These are phyloP conservation scores for Eciton burchellii DNA, from an alignment of 1,140 invertebrate genomes.

Conservation along the genomic window DNA sequence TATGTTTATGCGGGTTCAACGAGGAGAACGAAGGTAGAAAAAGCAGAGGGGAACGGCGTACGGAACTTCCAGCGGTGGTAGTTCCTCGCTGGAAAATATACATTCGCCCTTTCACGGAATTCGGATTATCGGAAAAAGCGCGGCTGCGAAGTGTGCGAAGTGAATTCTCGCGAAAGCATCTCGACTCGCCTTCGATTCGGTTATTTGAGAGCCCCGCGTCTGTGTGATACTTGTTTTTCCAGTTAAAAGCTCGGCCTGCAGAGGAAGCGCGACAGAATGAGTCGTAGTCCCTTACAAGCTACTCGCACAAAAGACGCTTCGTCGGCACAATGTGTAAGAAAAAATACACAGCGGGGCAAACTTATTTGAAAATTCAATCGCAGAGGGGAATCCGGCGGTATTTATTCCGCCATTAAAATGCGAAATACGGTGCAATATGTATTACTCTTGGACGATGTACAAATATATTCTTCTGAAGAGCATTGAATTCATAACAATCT, in stretches of 20 bases:
- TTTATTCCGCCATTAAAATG: not conserved
- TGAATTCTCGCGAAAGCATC: conserved; percentile 65
- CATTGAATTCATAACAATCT: not conserved
- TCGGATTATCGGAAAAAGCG: conserved; percentile 73
- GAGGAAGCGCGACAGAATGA: conserved; percentile 26
- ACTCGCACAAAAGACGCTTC: not conserved
- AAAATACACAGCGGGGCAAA: not conserved
- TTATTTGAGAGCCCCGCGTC: conserved; percentile 34
- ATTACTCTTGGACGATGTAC: no score
- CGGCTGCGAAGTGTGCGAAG: conserved; percentile 69
- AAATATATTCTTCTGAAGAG: no score
- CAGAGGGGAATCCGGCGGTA: not conserved
- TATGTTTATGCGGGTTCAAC: conserved; percentile 29
- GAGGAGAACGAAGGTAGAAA: not conserved
- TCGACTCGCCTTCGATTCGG: conserved; percentile 47
- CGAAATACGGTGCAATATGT: not conserved
- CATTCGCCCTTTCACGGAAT: conserved; percentile 69
- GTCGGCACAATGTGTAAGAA: conserved; percentile 2
- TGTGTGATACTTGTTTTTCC: conserved; percentile 59
- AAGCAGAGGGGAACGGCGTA: not conserved
- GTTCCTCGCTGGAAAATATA: conserved; percentile 73
- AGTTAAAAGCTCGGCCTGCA: conserved; percentile 57
- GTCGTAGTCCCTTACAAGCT: conserved; percentile 34
- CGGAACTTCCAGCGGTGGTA: conserved; percentile 39
- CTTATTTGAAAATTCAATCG: conserved; percentile 14